These are phyloP conservation scores for Regulus satrapa DNA, from an alignment of 2,113 vertebrate species.

Conservation along the genomic window DNA sequence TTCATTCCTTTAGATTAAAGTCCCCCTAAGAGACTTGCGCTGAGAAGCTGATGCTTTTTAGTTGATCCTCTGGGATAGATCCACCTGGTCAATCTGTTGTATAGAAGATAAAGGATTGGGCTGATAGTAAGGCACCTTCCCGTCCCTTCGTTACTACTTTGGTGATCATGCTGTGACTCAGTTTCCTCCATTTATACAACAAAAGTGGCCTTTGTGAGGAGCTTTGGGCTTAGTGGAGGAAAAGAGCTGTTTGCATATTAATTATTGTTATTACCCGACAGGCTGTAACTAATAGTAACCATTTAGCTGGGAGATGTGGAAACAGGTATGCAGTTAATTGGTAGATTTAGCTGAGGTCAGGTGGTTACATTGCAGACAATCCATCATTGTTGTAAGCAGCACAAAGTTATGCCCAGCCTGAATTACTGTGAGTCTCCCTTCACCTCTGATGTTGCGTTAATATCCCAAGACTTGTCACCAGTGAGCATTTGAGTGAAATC, in stretches of 20 bases:
- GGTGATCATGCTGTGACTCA: background rate
- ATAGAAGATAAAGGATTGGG: background rate
- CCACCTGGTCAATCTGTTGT: background rate
- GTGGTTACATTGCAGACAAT: conserved; percentile 30
- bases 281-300: conserved; percentile 38
- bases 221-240: background rate
- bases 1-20: background rate
- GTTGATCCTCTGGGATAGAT: background rate
- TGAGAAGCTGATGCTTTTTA: background rate
- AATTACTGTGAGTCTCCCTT: background rate
- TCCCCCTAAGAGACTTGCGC: background rate
- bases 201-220: background rate
- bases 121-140: background rate
- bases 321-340: conserved; percentile 51
- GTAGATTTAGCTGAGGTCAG: conserved; percentile 53
- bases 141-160: background rate
- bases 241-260: background rate
- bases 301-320: conserved; percentile 14
- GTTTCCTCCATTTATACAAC: background rate
- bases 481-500: conserved; percentile 13
- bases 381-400: conserved; percentile 48
- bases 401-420: conserved; percentile 1
- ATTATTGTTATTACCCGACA: background rate
- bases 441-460: background rate
- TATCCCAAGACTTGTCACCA: background rate